Evolutionary conservation across 1,140 invertebrate genomes (phyloP), one percentile per base, ranked within the genome.

Genomic region (Cotesia glomerata): DNA sequence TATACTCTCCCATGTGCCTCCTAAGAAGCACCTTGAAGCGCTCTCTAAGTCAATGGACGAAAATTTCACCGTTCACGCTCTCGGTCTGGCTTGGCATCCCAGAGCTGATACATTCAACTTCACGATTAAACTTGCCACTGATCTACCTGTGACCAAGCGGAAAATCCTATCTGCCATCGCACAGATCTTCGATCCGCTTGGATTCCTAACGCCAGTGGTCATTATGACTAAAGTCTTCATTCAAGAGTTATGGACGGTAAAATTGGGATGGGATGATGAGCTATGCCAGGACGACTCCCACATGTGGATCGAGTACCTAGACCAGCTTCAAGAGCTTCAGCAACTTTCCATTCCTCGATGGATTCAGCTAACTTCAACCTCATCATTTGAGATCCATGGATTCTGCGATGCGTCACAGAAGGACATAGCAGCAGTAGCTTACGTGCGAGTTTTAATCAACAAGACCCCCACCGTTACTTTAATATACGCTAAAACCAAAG

Each of bases 211-310:
- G 0, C 77, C 78, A 0, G 64, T 72, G 9, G 56, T 74, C 1
- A 54, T 77, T 3, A 36, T 11, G 3, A 72, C 69, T 0, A 85
- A 85, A 69, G 77, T 84, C 3, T 62, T 85, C 1, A 76, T 85
- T 39, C 83, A 87, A 73, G 70, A 79, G 5, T 7, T 85, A 0
- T 80, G 82, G 79, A 59, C 64, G 32, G 2, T 34, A 13, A 56
- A 74, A 11, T 13, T 78, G 2, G 75, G 76, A 1, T 86, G 84
- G 84, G 84, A 86, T 62, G 63, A 75, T n/a, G 34, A 3, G 0
- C 13, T 79, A 13, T 52, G 74, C 4, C 36, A 14, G 7, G 56
- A 75, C 8, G 11, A 74, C 3, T 49, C 9, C 9, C 14, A 63
- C 8, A 36, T 32, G 61, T 76, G 71, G 62, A 16, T 4, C 0